Base-by-base conservation (phyloP, 1,140 invertebrate genomes). In the Anoplolepis gracilipes region DNA sequence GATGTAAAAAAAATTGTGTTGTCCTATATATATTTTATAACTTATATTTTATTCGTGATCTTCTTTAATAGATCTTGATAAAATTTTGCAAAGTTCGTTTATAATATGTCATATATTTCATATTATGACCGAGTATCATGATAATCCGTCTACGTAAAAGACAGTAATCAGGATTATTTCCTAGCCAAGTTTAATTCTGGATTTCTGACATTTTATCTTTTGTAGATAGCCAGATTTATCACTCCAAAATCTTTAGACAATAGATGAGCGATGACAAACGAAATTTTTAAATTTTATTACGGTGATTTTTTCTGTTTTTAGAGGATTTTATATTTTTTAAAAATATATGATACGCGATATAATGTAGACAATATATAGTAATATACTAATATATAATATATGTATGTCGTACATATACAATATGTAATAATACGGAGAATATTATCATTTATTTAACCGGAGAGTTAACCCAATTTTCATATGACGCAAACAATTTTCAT, bases 161-260 rank as follows among this genome's bases (percentile, higher is more conserved):
- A 49, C 42, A 64, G 39, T 78, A 78, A 78, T 78, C 76, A 78
- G 76, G 76, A 53, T 79, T 79, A 79, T 36, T 79, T 67, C 42
- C 62, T 79, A 28, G 13, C 42, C 13, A 16, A 13, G 76, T 33
- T 67, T 67, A 13, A 36, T 8, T 42, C n/a, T 16, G 16, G 76
- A 36, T 22, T 25, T 64, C n/a, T 5, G n/a, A 62, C 42, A 53
- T 67, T 79, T 67, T 79, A 79, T 79, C 76, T 55, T 62, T n/a
- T n/a, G n/a, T 25, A n/a, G n/a, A 7, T 42, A n/a, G 42, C 42
- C 62, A 67, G 61, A 30, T 79, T 67, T 79, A 79, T 79, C 55
- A 79, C 42, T 53, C n/a, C n/a, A 62, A 67, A 79, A 79, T 30
- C 39, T 67, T 30, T 19, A 42, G 30, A 2, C 49, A 53, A 67